Evolutionary conservation across 2,888 invertebrate species (phyloP), one percentile per base, ranked within the genome.

Genomic region (Drosophila koepferae): DNA sequence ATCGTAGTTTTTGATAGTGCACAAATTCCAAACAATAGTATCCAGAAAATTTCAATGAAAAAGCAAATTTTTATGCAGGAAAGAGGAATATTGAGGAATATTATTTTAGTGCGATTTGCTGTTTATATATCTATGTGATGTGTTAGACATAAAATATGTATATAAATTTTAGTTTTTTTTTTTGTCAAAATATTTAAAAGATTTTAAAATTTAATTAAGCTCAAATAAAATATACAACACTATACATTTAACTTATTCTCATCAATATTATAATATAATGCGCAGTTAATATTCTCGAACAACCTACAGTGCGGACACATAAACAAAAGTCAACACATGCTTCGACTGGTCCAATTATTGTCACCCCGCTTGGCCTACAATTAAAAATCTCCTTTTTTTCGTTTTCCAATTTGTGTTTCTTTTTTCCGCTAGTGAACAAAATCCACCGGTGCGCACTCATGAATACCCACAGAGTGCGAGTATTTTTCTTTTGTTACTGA

Each of bases 281-380:
- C 28, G 5, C 28, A 28, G 28, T 28, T 28, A 28, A 28, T 40
- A 36, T 12, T 2, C 14, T 16, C 31, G 3, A 10, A 12, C 23
- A n/a, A 43, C 16, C 36, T n/a, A 12, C 48, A 49, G 34, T 14
- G 28, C 18, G 64, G 65, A 43, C 65, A 65, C 31, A 49, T 12
- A 49, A 61, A 49, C 54, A 43, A 38, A 59, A 36, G 3, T 16
- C 58, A 46, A 46, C 23, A 56, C 55, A 63, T 56, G 55, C 66
- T 72, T 41, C 38, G 34, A 63, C 63, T 63, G 80, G 68, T 80
- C 65, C 71, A 85, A 75, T 87, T 84, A 77, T 80, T 73, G 82
- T 80, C 72, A 71, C 63, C 58, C 72, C 43, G 62, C 68, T 72
- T 73, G 70, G 63, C 56, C 70, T 54, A 70, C 59, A 66, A 62